Base-by-base conservation (phyloP, 2,797 vertebrate species). In the Acipenser oxyrinchus region DNA sequence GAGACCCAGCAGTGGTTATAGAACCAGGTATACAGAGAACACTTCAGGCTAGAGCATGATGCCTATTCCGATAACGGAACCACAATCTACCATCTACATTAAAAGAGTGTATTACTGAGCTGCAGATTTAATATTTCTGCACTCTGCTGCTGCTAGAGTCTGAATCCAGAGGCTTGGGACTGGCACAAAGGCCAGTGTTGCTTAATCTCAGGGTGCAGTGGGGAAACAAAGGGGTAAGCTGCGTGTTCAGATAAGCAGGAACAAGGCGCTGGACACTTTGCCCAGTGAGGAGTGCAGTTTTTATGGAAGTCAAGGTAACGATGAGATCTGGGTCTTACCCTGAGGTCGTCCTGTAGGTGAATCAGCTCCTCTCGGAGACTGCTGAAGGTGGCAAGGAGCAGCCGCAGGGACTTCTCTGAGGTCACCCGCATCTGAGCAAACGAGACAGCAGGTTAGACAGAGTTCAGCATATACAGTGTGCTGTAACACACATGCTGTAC, bases 381-480 rank as follows among this genome's bases (percentile, higher is more conserved):
- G 81, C 81, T 93, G 87, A 98, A 99, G 7, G 95, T 97, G 74
- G 93, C 86, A 62, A 98, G 83, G 73, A 99, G 91, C 11, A 99
- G 85, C 50, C 89, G 88, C 85, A 95, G 85, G 73, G 93, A 96
- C 75, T 93, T 98, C 72, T 97, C 93, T 0, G 94, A 93, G 0
- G 92, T 96, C 13, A 78, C 74, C 67, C 95, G 92, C 71, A 95
- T 97, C 96, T 98, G 70, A 62, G 66, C 63, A 55, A 60, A 6
- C n/a, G 6, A 62, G 50, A 63, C 6, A 50, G 11, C 8, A 15
- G 49, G 1, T 12, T 49, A 52, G 50, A 11, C 0, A 11, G 52
- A 53, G 18, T 64, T 49, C 67, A 51, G 11, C 23, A 37, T 51
- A 49, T 58, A 51, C 9, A 55, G 50, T 6, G 6, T 51, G 4